Conservation (phyloP, 1,140 invertebrate species). For the Scaptomyza hsui region DNA sequence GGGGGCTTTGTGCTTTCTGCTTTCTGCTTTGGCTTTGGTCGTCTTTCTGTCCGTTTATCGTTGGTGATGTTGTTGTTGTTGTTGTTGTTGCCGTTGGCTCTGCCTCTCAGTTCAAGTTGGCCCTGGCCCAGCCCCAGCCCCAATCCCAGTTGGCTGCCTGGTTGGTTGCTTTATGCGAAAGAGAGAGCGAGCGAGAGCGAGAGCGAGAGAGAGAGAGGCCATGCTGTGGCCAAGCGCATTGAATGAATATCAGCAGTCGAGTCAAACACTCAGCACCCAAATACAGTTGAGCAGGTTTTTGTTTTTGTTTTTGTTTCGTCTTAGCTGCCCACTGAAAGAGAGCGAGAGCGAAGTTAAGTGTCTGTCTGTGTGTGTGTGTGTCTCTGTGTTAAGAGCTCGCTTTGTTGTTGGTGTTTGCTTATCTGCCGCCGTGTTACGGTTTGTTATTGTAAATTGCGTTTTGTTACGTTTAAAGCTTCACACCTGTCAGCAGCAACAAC, state of each 20-base stretch:
- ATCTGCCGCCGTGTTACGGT: slow-evolving; percentile 68
- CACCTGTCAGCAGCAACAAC: slow-evolving; percentile 49
- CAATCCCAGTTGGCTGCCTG: slow-evolving; percentile 16
- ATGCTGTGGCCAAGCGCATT: slow-evolving; percentile 62
- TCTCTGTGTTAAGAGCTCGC: neutral
- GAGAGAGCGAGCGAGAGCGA: slow-evolving; percentile 20
- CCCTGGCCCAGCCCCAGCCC: slow-evolving; percentile 45
- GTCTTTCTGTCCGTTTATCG: slow-evolving; percentile 6
- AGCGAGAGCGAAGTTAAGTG: neutral
- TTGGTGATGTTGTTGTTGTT: slow-evolving; percentile 1
- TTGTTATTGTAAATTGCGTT: slow-evolving; percentile 59
- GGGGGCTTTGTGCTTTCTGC: no score
- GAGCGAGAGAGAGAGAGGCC: slow-evolving; percentile 2
- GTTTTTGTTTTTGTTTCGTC: slow-evolving; percentile 2
- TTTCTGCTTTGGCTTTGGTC: slow-evolving; percentile 51
- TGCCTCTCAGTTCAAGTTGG: slow-evolving; percentile 27
- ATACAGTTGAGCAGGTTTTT: slow-evolving; percentile 58
- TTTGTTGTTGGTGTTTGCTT: slow-evolving; percentile 29
- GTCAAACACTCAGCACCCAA: slow-evolving; percentile 10
- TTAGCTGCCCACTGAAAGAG: slow-evolving; percentile 9
- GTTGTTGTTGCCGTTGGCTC: slow-evolving; percentile 46
- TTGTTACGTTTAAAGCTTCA: slow-evolving; percentile 73
- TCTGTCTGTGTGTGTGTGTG: neutral
- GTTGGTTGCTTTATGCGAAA: slow-evolving; percentile 30
- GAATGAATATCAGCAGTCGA: slow-evolving; percentile 65